Evolutionary conservation across 2,113 vertebrate species (phyloP), one percentile per base, ranked within the genome.

Genomic region (Choloepus hoffmanni): DNA sequence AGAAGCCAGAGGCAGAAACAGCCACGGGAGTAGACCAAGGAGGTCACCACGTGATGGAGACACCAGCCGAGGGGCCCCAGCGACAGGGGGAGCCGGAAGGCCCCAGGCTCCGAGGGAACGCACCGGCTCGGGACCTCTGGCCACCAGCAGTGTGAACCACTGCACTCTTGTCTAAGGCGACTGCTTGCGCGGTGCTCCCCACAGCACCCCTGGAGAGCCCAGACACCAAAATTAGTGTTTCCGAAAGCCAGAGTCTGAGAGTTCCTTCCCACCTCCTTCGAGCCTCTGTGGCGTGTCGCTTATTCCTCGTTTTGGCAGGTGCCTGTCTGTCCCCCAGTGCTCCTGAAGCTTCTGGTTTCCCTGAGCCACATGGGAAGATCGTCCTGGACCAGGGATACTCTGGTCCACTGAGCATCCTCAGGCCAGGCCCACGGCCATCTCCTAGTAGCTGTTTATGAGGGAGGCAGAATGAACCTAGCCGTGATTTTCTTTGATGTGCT

Each of bases 381-480:
- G 3, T 13, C 0, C 7, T 14, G 72, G 4, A 8, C 0, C 21
- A 3, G 60, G n/a, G 43, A n/a, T 5, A 0, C 14, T 16, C 10
- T 30, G 15, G 18, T 10, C 74, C n/a, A 0, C 18, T 1, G 7
- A 19, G 7, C 3, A 7, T 3, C 65, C 82, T 16, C 3, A 33
- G 82, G 58, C 28, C 70, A 8, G 8, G 50, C 36, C 3, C 21
- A 0, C 8, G 23, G 43, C 23, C 2, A 2, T 7, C 28, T 13
- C 21, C 0, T 0, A 2, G 40, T 2, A 23, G 15, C 8, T 53
- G 30, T 6, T 65, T 11, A 3, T 5, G 0, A n/a, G 21, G 23
- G 0, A 9, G 19, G 16, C 28, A 13, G 40, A 5, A 2, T 15
- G 3, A 2, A 11, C 4, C 2, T 0, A 1, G 2, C 48, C 50